Base-by-base conservation (phyloP, 2,797 vertebrate species). In the Podarcis siculus region DNA sequence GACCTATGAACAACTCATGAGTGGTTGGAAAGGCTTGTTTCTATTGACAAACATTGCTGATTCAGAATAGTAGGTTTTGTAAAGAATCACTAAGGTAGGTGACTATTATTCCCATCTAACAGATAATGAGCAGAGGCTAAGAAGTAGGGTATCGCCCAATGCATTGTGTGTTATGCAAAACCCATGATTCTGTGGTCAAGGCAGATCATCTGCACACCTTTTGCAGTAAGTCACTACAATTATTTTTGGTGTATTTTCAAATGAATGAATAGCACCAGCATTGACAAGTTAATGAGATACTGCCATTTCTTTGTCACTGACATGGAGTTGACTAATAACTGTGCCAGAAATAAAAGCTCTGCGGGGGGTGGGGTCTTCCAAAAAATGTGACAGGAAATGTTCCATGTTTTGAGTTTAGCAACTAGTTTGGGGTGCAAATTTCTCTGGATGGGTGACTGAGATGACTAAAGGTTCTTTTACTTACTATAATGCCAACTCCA, bases 221-320 rank as follows among this genome's bases (percentile, higher is more conserved):
- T 83, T 83, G 23, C 35, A 7, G 71, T 72, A 71, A 83, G 39
- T 49, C 66, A 71, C 82, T 55, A 25, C 39, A 77, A 77, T 83
- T 32, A 83, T 55, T 55, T 49, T 45, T 71, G 25, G 8, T 49
- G 12, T 55, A 49, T 9, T 82, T 83, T 83, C 55, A 72, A 9
- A 72, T 72, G 67, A 83, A 72, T 35, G 23, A 49, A 39, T 42
- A 21, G 42, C 4, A 32, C 19, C 25, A 32, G n/a, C 67, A 83
- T 5, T 37, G 42, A 83, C 67, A 83, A 73, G 69, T 35, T 83
- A 83, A 83, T 83, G 66, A 83, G 67, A 49, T 72, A 83, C 6
- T 83, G 67, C 30, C 82, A 73, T 83, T 19, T 72, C 21, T 55
- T 71, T n/a, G 27, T 42, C 45, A 72, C 82, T 55, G 42, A 55